phyloP scores from a whole-genome alignment of 1,140 invertebrate genomes.

The Drosophila orosa region DNA sequence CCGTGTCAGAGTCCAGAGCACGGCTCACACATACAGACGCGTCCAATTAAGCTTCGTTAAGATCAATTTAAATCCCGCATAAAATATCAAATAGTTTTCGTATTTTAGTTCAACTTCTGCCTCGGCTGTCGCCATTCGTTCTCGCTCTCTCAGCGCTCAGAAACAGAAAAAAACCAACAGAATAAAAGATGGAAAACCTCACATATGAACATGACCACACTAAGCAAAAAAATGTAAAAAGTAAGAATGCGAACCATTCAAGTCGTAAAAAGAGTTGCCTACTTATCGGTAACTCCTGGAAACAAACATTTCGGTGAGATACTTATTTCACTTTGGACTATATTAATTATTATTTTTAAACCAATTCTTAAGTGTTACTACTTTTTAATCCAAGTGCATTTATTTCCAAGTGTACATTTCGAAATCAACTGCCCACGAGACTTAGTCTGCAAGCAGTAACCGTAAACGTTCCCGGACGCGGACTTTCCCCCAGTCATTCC shows the following conservation, averaged over 20 bases:
- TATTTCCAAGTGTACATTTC: constrained; percentile 40
- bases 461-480: constrained; percentile 17
- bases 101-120: constrained; percentile 78
- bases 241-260: not conserved
- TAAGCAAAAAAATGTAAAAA: not conserved
- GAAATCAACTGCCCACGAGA: constrained; percentile 65
- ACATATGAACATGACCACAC: constrained; percentile 25
- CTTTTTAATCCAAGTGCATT: not conserved
- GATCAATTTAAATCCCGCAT: constrained; percentile 84
- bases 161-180: constrained; percentile 17
- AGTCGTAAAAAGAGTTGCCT: not conserved
- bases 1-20: constrained; percentile 70
- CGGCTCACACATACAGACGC: constrained; percentile 68
- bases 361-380: not conserved
- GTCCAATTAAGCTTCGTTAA: constrained; percentile 84
- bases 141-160: constrained; percentile 43
- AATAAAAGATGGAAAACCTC: constrained; percentile 16
- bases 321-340: not conserved
- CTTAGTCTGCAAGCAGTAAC: constrained; percentile 55
- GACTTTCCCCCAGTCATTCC: constrained; percentile 3
- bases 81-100: constrained; percentile 83
- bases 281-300: not conserved
- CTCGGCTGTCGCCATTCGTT: constrained; percentile 56
- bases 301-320: not conserved
- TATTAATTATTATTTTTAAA: not conserved